Evolutionary conservation across 2,797 vertebrate genomes (phyloP).

Genomic region (Spinibarbus caldwelli): DNA sequence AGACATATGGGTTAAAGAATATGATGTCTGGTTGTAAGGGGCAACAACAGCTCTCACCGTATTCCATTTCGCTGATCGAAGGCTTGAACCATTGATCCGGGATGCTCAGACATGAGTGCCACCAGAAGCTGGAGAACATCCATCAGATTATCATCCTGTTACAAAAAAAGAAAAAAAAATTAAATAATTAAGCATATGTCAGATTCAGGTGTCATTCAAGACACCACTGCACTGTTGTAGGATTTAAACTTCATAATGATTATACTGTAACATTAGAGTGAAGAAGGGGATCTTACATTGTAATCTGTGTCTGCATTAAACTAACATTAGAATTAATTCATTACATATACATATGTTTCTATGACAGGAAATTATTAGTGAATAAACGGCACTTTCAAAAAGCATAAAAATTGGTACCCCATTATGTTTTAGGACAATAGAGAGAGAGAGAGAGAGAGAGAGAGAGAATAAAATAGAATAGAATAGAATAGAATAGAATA

Average conservation of each 20-base stretch:
- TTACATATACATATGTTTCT: background rate
- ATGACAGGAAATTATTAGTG: background rate
- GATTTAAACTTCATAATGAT: background rate
- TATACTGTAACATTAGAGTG: background rate
- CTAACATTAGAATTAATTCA: background rate
- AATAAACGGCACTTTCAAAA: background rate
- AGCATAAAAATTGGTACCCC: background rate
- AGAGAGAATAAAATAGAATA: too few relatives aligned
- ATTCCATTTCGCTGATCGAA: constrained; percentile 98
- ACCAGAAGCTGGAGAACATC: constrained; percentile 97
- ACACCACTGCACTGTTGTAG: background rate
- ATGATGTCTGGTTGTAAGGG: background rate
- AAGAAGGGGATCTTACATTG: background rate
- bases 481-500: too few relatives aligned
- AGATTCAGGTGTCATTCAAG: constrained; percentile 11
- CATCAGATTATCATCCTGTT: constrained; percentile 97
- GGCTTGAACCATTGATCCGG: constrained; percentile 92
- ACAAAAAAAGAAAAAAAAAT: constrained; percentile 42
- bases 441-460: too few relatives aligned
- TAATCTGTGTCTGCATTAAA: background rate
- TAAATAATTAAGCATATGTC: constrained; percentile 36
- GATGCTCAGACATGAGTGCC: constrained; percentile 97
- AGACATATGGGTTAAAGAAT: background rate
- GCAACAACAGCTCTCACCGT: constrained; percentile 77
- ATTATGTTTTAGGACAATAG: background rate